A percentile compares a stretch with the other conserved stretches of the same genome.
These are phyloP conservation scores for Carassius carassius DNA, from an alignment of 2,113 vertebrate species.

Conservation along the genomic window DNA sequence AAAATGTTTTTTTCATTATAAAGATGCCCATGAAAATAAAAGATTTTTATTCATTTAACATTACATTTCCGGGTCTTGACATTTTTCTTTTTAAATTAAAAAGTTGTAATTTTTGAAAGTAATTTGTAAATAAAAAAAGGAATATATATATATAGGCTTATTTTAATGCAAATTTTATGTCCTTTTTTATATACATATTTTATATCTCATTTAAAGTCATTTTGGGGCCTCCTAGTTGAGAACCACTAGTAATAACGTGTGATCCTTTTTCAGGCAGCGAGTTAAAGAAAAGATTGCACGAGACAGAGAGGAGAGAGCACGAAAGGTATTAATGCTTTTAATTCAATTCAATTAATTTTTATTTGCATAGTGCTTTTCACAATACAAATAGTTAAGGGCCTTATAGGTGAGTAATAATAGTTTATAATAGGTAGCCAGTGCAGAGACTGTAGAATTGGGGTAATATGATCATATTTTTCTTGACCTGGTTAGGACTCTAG, in stretches of 20 bases:
- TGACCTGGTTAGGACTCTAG: too few relatives aligned
- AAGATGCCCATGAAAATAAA: neutral
- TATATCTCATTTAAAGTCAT: too few relatives aligned
- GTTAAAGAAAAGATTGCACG: conserved; percentile 91
- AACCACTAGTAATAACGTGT: neutral
- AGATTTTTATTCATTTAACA: neutral
- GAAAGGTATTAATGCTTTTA: conserved; percentile 75
- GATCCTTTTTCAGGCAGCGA: conserved; percentile 77
- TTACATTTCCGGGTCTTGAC: neutral
- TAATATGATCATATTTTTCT: too few relatives aligned
- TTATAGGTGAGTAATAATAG: too few relatives aligned
- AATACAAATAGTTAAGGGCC: too few relatives aligned
- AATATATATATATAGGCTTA: too few relatives aligned
- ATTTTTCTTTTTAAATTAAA: neutral
- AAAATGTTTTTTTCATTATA: neutral
- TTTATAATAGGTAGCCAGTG: too few relatives aligned
- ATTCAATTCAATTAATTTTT: neutral
- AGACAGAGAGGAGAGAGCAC: conserved; percentile 89
- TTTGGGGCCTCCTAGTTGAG: neutral
- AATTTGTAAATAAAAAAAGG: too few relatives aligned
- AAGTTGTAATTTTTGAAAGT: neutral
- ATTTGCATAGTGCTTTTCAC: too few relatives aligned
- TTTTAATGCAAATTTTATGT: too few relatives aligned
- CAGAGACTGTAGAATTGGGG: too few relatives aligned
- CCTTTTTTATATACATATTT: too few relatives aligned